Percentiles rank a stretch among this genome's conserved stretches.
phyloP scores from a whole-genome alignment of 1,140 invertebrate species.

The Gryllus bimaculatus region DNA sequence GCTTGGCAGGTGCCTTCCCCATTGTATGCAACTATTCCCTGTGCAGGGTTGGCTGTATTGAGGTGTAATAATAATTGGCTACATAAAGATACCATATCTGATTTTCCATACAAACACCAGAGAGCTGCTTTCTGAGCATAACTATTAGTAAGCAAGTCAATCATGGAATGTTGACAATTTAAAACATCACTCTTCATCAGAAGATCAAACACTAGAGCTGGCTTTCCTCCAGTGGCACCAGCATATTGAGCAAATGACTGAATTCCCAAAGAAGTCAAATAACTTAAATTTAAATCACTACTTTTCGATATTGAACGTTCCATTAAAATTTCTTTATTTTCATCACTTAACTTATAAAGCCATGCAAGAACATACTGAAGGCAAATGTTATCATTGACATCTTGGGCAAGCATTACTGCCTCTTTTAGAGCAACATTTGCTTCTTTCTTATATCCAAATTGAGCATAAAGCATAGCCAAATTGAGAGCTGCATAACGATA shows the following conservation, averaged over 20 bases:
- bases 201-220: conserved; percentile 41
- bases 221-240: conserved; percentile 31
- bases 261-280: conserved; percentile 52
- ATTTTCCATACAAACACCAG: conserved; percentile 79
- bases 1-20: conserved; percentile 59
- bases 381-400: conserved; percentile 73
- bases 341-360: conserved; percentile 54
- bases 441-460: conserved; percentile 73
- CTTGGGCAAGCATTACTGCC: conserved; percentile 78
- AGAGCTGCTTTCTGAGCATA: conserved; percentile 70
- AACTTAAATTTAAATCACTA: conserved; percentile 47
- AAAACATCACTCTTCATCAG: conserved; percentile 73
- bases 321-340: conserved; percentile 43
- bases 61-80: conserved; percentile 68
- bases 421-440: conserved; percentile 70
- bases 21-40: conserved; percentile 47
- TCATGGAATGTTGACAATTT: conserved; percentile 74
- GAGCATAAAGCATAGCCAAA: conserved; percentile 74
- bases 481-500: conserved; percentile 84
- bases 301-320: conserved; percentile 48
- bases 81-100: conserved; percentile 66
- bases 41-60: conserved; percentile 48
- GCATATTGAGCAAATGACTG: conserved; percentile 48
- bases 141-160: conserved; percentile 67
- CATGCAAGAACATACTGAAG: conserved; percentile 76